phyloP scores from a whole-genome alignment of 2,113 vertebrate genomes.

The Pomatorhinus ruficollis region DNA sequence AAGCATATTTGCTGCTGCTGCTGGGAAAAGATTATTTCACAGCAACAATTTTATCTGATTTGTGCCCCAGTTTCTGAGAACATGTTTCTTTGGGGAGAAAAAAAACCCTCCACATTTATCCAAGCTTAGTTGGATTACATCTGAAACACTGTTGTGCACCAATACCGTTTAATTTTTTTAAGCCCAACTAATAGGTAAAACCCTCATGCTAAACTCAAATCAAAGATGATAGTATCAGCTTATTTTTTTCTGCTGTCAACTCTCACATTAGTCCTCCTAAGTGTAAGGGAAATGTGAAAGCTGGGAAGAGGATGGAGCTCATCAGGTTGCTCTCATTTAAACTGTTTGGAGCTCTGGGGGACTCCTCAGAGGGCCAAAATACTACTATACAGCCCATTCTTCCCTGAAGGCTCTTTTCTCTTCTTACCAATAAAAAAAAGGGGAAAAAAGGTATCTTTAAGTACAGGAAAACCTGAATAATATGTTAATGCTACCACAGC shows the following conservation, averaged over 20 bases:
- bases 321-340: not conserved
- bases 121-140: not conserved
- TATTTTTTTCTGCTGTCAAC: not conserved
- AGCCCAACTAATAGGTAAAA: not conserved
- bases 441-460: not conserved
- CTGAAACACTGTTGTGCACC: not conserved
- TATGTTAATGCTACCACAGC: not conserved
- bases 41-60: conserved; percentile 15
- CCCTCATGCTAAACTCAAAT: not conserved
- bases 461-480: not conserved
- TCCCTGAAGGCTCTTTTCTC: not conserved
- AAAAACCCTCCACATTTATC: not conserved
- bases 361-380: not conserved
- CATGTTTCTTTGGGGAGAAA: not conserved
- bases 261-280: not conserved
- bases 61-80: not conserved
- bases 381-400: not conserved
- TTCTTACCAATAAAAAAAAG: not conserved
- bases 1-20: not conserved
- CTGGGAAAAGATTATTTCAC: conserved; percentile 2
- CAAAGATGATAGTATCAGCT: not conserved
- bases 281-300: not conserved
- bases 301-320: not conserved
- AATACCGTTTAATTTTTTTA: not conserved
- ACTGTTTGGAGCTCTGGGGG: not conserved